phyloP scores from a whole-genome alignment of 2,888 invertebrate species.

The Onthophagus sagittarius region DNA sequence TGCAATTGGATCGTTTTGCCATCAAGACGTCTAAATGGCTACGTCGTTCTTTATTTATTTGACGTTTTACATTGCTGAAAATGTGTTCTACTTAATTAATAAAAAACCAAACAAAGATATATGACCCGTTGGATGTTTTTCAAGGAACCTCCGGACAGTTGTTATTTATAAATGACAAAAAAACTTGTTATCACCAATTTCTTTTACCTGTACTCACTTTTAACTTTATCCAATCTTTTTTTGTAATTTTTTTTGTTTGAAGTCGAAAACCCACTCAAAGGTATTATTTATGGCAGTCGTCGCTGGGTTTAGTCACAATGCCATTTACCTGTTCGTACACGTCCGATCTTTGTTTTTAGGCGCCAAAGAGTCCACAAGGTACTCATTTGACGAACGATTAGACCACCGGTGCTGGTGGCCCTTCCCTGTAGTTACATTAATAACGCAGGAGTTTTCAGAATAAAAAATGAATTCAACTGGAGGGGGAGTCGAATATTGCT shows the following conservation, averaged over 20 bases:
- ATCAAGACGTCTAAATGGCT: background rate
- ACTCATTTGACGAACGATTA: background rate
- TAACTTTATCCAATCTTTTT: background rate
- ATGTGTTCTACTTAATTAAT: background rate
- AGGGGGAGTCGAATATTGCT: background rate
- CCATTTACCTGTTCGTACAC: background rate
- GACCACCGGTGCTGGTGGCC: background rate
- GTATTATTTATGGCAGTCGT: background rate
- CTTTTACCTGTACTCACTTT: background rate
- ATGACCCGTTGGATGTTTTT: no score
- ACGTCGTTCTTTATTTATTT: background rate
- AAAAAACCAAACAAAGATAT: background rate
- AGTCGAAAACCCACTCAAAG: background rate
- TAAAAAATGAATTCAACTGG: background rate
- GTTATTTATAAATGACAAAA: background rate
- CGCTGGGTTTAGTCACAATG: background rate
- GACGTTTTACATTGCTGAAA: background rate
- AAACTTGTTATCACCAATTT: background rate
- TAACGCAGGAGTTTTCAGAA: background rate
- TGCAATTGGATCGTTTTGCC: background rate
- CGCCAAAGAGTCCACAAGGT: background rate
- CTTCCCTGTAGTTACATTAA: background rate
- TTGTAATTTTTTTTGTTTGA: background rate
- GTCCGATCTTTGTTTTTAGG: background rate
- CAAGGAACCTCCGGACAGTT: no score